Conservation (phyloP, 2,113 vertebrate species). For the Erpornis zantholeuca region DNA sequence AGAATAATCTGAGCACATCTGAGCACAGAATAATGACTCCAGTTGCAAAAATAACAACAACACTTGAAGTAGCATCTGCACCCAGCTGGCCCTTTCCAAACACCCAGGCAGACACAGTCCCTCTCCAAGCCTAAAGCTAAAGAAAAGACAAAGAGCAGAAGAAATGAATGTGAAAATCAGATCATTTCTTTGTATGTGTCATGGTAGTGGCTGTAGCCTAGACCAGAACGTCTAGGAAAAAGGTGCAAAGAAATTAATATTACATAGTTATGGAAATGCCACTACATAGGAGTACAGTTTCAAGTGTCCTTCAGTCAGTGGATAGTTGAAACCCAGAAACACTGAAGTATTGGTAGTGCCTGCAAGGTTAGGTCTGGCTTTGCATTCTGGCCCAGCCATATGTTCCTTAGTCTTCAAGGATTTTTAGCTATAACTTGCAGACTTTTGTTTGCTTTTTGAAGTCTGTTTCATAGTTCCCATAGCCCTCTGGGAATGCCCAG, state of each 20-base stretch:
- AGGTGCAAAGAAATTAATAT: not conserved
- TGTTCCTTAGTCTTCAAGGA: not conserved
- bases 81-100: not conserved
- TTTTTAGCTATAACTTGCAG: not conserved
- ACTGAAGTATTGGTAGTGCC: not conserved
- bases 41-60: not conserved
- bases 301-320: not conserved
- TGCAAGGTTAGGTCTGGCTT: not conserved
- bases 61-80: not conserved
- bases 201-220: not conserved
- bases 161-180: not conserved
- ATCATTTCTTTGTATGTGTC: not conserved
- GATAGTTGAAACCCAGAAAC: not conserved
- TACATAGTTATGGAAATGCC: not conserved
- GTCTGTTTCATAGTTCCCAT: not conserved
- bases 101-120: not conserved
- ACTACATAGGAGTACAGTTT: not conserved
- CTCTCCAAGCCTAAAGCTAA: not conserved
- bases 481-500: not conserved
- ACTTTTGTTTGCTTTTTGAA: not conserved
- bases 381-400: not conserved
- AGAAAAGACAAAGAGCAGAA: not conserved
- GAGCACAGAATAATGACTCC: not conserved
- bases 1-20: not conserved
- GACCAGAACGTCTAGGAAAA: not conserved